phyloP scores from a whole-genome alignment of 2,113 vertebrate species.

The Mirounga angustirostris region DNA sequence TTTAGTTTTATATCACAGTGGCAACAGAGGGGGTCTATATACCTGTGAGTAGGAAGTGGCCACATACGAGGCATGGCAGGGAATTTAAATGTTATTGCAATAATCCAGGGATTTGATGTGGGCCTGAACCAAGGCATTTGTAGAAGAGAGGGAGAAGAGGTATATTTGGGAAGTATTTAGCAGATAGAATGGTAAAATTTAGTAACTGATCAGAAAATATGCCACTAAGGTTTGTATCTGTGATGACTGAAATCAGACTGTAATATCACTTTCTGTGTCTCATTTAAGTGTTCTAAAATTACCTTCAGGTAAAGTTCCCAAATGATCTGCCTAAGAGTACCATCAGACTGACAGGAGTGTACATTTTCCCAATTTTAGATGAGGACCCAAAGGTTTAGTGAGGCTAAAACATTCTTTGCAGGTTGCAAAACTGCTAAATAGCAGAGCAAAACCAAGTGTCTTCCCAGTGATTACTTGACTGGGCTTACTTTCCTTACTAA shows the following conservation, averaged over 20 bases:
- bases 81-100: background rate
- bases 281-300: background rate
- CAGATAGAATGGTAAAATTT: background rate
- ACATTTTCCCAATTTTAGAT: background rate
- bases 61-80: background rate
- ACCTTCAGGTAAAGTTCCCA: background rate
- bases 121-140: background rate
- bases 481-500: background rate
- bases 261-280: background rate
- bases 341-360: background rate
- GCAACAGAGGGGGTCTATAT: background rate
- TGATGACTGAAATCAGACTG: background rate
- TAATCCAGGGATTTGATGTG: background rate
- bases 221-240: background rate
- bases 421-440: background rate
- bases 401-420: background rate
- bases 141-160: background rate
- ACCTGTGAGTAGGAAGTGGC: background rate
- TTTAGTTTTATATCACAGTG: background rate
- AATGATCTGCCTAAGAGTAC: background rate
- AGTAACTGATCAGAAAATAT: background rate
- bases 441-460: background rate
- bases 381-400: background rate
- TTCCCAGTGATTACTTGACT: background rate
- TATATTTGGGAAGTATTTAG: background rate